Evolutionary conservation across 2,888 invertebrate genomes (phyloP).

Genomic region (Tanaodytes sp.): DNA sequence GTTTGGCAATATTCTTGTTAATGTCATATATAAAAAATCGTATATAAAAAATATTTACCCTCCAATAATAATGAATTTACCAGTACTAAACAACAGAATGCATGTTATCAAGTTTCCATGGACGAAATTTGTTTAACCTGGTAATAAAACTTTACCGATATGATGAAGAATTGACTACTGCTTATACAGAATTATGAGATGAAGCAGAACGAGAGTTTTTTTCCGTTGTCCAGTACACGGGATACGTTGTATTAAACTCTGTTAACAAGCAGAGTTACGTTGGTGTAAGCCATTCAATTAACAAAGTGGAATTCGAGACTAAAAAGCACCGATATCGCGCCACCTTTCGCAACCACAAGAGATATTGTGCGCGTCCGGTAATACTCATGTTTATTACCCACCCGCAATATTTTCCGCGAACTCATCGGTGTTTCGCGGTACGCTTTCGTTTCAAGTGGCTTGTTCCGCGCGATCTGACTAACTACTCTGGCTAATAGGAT

Average conservation of each 20-base stretch:
- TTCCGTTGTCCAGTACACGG: too few relatives aligned
- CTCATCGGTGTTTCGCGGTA: slow-evolving; percentile 29
- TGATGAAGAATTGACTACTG: too few relatives aligned
- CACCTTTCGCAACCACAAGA: slow-evolving; percentile 34
- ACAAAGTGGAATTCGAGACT: slow-evolving; percentile 24
- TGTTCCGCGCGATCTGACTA: slow-evolving; percentile 50
- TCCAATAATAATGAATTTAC: too few relatives aligned
- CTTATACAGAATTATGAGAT: too few relatives aligned
- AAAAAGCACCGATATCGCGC: slow-evolving; percentile 32
- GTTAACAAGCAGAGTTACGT: slow-evolving; percentile 43
- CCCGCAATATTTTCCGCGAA: slow-evolving; percentile 42
- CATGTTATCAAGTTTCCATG: too few relatives aligned
- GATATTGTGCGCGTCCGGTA: slow-evolving; percentile 43
- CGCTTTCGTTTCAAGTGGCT: slow-evolving; percentile 46
- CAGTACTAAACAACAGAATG: too few relatives aligned
- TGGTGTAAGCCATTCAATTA: slow-evolving; percentile 48
- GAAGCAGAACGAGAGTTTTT: too few relatives aligned
- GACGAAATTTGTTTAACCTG: too few relatives aligned
- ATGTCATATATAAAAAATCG: too few relatives aligned
- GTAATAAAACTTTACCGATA: too few relatives aligned
- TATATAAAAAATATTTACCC: too few relatives aligned
- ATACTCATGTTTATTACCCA: slow-evolving; percentile 45
- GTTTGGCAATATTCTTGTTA: too few relatives aligned
- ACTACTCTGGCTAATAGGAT: slow-evolving; percentile 49
- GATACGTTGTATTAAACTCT: neutral